A percentile compares a stretch with the other conserved stretches of the same genome.
Conservation (phyloP, 2,797 vertebrate genomes). For the Synanceia verrucosa region DNA sequence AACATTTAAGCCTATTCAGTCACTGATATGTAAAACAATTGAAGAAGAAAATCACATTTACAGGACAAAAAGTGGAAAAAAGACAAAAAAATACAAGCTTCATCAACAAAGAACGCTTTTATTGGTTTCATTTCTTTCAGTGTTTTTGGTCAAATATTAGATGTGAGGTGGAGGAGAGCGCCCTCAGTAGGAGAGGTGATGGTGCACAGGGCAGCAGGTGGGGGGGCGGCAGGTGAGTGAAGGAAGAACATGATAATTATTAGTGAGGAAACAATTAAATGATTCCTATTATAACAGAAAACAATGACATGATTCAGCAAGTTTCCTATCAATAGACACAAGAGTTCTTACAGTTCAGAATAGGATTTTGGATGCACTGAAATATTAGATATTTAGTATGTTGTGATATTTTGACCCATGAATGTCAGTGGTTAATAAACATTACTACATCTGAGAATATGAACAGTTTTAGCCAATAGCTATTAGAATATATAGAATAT, state of each 20-base stretch:
- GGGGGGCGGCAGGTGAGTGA: constrained; percentile 59
- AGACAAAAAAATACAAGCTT: neutral
- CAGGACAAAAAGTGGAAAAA: neutral
- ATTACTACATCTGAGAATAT: neutral
- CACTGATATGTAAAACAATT: neutral
- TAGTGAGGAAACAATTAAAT: neutral
- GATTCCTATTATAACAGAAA: constrained; percentile 10
- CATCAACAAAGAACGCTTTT: constrained; percentile 70
- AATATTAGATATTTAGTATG: neutral
- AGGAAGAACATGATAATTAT: constrained; percentile 3
- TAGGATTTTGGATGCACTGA: neutral
- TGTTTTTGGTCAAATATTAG: constrained; percentile 64
- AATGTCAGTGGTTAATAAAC: neutral
- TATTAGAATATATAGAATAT: neutral
- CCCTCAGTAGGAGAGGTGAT: constrained; percentile 52
- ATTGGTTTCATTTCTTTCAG: constrained; percentile 65
- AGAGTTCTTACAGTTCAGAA: neutral
- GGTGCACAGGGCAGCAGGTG: constrained; percentile 69
- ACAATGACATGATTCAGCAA: neutral
- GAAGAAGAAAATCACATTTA: neutral
- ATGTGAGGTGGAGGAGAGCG: constrained; percentile 59
- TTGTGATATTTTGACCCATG: neutral
- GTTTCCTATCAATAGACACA: neutral
- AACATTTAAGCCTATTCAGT: no score
- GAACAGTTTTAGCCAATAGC: neutral